Conservation (phyloP, 2,113 vertebrate genomes). For the Perognathus longimembris region DNA sequence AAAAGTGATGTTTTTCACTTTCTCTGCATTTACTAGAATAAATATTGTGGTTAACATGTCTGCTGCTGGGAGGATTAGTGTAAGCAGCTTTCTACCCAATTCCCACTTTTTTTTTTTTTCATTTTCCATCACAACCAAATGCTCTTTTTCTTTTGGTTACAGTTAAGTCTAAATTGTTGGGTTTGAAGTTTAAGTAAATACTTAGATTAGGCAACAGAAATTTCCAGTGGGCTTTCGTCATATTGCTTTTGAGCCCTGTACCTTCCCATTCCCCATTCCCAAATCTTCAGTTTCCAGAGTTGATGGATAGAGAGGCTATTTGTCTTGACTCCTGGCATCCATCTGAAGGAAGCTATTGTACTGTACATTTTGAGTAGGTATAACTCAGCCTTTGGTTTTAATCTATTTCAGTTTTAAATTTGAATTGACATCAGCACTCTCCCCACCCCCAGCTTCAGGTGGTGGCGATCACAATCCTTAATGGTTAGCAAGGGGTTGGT, state of each 20-base stretch:
- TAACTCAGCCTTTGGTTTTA: neutral
- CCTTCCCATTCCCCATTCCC: neutral
- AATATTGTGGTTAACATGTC: slow-evolving; percentile 78
- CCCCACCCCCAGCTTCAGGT: neutral
- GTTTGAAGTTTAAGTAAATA: slow-evolving; percentile 79
- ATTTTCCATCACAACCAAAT: slow-evolving; percentile 68
- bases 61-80: slow-evolving; percentile 67
- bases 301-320: neutral
- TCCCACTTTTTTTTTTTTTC: neutral
- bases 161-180: slow-evolving; percentile 74
- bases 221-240: slow-evolving; percentile 51
- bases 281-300: neutral
- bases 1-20: slow-evolving; percentile 73
- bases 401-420: slow-evolving; percentile 28
- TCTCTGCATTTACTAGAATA: slow-evolving; percentile 81
- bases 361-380: neutral
- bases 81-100: slow-evolving; percentile 42
- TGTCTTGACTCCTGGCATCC: neutral
- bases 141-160: slow-evolving; percentile 67
- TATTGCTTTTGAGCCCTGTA: slow-evolving; percentile 58
- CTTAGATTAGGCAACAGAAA: slow-evolving; percentile 58
- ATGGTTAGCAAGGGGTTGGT: neutral
- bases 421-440: neutral
- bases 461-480: neutral
- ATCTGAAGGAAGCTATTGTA: neutral